Conservation (phyloP, 2,888 invertebrate genomes). For the Hanleya hanleyi region DNA sequence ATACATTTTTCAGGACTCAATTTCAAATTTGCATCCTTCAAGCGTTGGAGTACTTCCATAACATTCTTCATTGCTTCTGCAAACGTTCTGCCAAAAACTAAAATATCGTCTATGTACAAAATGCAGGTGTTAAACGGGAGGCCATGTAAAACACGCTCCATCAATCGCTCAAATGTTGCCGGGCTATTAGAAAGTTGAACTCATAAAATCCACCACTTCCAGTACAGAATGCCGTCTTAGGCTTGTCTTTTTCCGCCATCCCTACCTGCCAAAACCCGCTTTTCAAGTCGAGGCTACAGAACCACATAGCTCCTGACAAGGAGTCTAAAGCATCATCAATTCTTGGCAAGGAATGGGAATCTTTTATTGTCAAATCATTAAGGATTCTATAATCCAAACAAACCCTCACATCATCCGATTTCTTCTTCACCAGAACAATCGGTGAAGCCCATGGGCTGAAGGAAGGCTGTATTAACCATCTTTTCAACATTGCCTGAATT, state of each 20-base stretch:
- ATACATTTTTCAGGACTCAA: slow-evolving; percentile 4
- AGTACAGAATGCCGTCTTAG: slow-evolving; percentile 44
- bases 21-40: background rate
- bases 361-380: slow-evolving; percentile 35
- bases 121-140: too few species aligned
- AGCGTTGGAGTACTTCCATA: background rate
- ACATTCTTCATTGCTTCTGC: background rate
- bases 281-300: slow-evolving; percentile 19
- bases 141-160: too few species aligned
- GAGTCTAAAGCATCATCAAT: slow-evolving; percentile 25
- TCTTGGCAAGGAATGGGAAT: slow-evolving; percentile 20
- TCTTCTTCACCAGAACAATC: slow-evolving; percentile 69
- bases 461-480: slow-evolving; percentile 40
- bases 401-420: slow-evolving; percentile 46
- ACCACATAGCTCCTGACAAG: slow-evolving; percentile 16
- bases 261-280: slow-evolving; percentile 47
- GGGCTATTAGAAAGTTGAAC: too few species aligned
- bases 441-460: slow-evolving; percentile 66
- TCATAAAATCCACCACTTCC: slow-evolving; percentile 35
- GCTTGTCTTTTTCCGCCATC: slow-evolving; percentile 27
- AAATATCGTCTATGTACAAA: too few species aligned
- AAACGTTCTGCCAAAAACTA: background rate
- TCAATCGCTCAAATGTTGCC: too few species aligned
- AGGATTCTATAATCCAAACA: slow-evolving; percentile 55
- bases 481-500: slow-evolving; percentile 15